Evolutionary conservation across 2,888 invertebrate genomes (phyloP).

Genomic region (Leptinotarsa rubiginosa): DNA sequence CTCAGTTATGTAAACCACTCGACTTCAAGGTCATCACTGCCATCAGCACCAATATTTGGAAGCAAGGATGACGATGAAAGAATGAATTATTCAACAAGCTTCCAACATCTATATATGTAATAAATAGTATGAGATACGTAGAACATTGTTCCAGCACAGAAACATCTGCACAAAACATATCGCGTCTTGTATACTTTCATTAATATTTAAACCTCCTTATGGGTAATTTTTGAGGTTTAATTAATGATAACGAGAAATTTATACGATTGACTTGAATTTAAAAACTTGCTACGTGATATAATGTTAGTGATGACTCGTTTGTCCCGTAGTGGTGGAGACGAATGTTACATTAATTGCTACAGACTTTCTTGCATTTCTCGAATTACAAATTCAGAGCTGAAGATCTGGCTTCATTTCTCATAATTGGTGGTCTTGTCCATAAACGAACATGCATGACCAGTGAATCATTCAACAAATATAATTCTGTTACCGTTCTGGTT

Average conservation of each 20-base stretch:
- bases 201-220: conserved; percentile 54
- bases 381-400: conserved; percentile 46
- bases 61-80: conserved; percentile 22
- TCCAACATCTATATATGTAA: conserved; percentile 44
- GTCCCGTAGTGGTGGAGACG: conserved; percentile 56
- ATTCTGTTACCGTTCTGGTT: no score
- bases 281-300: conserved; percentile 44
- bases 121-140: conserved; percentile 14
- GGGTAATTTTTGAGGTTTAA: conserved; percentile 54
- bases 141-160: conserved; percentile 18
- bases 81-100: conserved; percentile 40
- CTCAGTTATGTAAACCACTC: background rate
- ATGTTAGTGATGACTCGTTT: conserved; percentile 54
- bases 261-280: conserved; percentile 47
- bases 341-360: conserved; percentile 58
- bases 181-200: conserved; percentile 48
- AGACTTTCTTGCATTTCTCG: conserved; percentile 51
- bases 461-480: background rate
- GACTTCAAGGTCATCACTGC: background rate
- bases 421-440: background rate
- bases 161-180: conserved; percentile 45
- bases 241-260: conserved; percentile 56
- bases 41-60: background rate
- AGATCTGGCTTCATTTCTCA: conserved; percentile 4
- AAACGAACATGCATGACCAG: background rate